phyloP scores from a whole-genome alignment of 2,888 invertebrate genomes.

The Sphaerophoria taeniata region DNA sequence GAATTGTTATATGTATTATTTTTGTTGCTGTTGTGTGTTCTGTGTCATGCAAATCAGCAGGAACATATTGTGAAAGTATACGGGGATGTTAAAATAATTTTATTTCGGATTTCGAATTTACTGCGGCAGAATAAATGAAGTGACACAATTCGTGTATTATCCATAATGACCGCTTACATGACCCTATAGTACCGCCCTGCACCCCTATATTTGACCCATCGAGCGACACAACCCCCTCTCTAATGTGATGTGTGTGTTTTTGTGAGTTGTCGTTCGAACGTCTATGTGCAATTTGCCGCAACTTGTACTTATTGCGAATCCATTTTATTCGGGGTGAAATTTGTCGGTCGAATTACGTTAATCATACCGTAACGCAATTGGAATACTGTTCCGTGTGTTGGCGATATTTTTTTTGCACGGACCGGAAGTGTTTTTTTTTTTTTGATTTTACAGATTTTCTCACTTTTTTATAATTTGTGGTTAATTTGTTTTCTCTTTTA shows the following conservation, averaged over 20 bases:
- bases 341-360: conserved; percentile 27
- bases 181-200: background rate
- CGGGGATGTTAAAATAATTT: conserved; percentile 36
- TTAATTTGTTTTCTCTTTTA: conserved; percentile 11
- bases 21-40: background rate
- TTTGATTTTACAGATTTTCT: conserved; percentile 16
- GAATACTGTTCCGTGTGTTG: conserved; percentile 32
- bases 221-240: conserved; percentile 21
- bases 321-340: conserved; percentile 40
- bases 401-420: background rate
- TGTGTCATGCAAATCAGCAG: conserved; percentile 7
- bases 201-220: background rate
- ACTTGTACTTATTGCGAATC: conserved; percentile 48
- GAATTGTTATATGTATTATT: background rate
- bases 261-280: conserved; percentile 16
- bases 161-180: conserved; percentile 43
- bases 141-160: conserved; percentile 60
- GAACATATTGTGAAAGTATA: background rate
- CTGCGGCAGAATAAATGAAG: conserved; percentile 53
- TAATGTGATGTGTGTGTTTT: conserved; percentile 12
- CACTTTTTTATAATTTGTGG: conserved; percentile 1
- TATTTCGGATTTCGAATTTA: conserved; percentile 17
- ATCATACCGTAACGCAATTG: conserved; percentile 20
- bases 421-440: conserved; percentile 11
- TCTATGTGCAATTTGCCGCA: conserved; percentile 56